These are phyloP conservation scores for Drosophila histrio DNA, from an alignment of 2,888 invertebrate genomes.

Conservation along the genomic window DNA sequence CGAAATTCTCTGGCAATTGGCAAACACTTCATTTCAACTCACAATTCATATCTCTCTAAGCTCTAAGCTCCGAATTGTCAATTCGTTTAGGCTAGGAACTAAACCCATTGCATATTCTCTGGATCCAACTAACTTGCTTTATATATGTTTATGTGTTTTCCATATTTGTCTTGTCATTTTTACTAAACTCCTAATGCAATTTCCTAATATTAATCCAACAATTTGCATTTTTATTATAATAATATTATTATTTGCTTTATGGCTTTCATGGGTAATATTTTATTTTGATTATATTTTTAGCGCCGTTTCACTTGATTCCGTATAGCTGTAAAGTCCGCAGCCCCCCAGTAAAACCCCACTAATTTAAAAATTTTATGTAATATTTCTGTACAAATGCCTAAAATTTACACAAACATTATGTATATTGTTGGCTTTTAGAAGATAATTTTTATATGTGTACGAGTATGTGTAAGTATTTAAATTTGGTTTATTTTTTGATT, in stretches of 20 bases:
- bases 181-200: slow-evolving; percentile 4
- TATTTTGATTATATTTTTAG: slow-evolving; percentile 70
- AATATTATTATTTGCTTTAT: slow-evolving; percentile 18
- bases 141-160: background rate
- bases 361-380: slow-evolving; percentile 3
- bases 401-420: slow-evolving; percentile 8
- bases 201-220: background rate
- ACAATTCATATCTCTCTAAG: slow-evolving; percentile 22
- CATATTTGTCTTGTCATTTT: background rate
- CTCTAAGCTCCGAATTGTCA: background rate
- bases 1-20: slow-evolving; percentile 29
- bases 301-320: slow-evolving; percentile 68
- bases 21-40: slow-evolving; percentile 24
- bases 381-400: slow-evolving; percentile 1
- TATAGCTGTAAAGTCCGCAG: slow-evolving; percentile 45
- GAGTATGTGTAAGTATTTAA: slow-evolving; percentile 46
- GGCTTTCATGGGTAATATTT: slow-evolving; percentile 37
- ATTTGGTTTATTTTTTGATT: background rate
- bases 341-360: slow-evolving; percentile 15
- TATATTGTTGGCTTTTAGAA: slow-evolving; percentile 17
- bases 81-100: slow-evolving; percentile 3
- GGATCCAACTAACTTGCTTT: background rate
- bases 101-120: background rate
- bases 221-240: background rate
- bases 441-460: slow-evolving; percentile 16